These are phyloP conservation scores for Tachyglossus aculeatus DNA, from an alignment of 2,797 vertebrate species.

Conservation along the genomic window DNA sequence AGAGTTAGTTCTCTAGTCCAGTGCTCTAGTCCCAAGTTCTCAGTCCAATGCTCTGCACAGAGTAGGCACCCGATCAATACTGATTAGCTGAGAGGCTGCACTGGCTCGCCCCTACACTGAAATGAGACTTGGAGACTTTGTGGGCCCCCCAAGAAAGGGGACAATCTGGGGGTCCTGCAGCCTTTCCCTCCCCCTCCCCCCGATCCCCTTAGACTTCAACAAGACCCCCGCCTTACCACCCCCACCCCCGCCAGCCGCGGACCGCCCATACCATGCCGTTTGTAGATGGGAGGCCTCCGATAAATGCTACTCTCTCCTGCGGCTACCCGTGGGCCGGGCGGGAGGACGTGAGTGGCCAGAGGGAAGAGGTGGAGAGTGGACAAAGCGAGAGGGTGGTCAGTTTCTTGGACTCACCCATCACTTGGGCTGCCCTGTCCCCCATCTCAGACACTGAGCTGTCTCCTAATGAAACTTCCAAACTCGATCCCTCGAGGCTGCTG, in stretches of 20 bases:
- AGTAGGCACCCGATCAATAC: too few species aligned
- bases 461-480: slow-evolving; percentile 11
- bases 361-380: slow-evolving; percentile 26
- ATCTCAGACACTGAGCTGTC: neutral
- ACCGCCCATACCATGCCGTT: slow-evolving; percentile 88
- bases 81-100: too few species aligned
- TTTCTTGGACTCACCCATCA: slow-evolving; percentile 23
- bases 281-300: slow-evolving; percentile 98
- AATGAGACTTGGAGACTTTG: too few species aligned
- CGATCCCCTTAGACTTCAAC: too few species aligned
- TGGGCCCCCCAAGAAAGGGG: too few species aligned
- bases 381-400: slow-evolving; percentile 57
- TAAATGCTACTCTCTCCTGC: slow-evolving; percentile 97
- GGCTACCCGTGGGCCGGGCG: slow-evolving; percentile 82
- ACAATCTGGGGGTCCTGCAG: too few species aligned
- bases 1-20: too few species aligned
- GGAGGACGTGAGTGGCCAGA: slow-evolving; percentile 33
- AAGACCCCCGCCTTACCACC: too few species aligned
- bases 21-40: too few species aligned
- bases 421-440: neutral
- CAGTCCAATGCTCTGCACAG: too few species aligned
- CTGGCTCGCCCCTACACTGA: too few species aligned
- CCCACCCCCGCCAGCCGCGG: neutral
- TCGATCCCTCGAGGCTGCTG: neutral
- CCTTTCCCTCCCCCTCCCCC: too few species aligned